These are phyloP conservation scores for roundworm (Caenorhabditis elegans) DNA, from an alignment of 1,140 invertebrate species.

Conservation along the genomic window WBcel235 BX284605.5:20652001-20652500, in stretches of 20 bases:
- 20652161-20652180: conserved; percentile 12
- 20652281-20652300: not conserved
- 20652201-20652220: not conserved
- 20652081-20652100: not conserved
- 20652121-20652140: not conserved
- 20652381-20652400: too few species aligned
- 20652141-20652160: not conserved
- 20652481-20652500: too few species aligned
- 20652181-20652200: conserved; percentile 21
- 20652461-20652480: too few species aligned
- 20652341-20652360: too few species aligned
- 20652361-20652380: too few species aligned
- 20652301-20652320: not conserved
- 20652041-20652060: too few species aligned
- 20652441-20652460: too few species aligned
- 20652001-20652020: too few species aligned
- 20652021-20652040: too few species aligned
- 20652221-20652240: not conserved
- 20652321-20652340: not conserved
- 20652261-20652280: not conserved
- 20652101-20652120: too few species aligned
- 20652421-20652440: too few species aligned
- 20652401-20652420: too few species aligned
- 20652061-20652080: not conserved
- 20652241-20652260: not conserved